A percentile compares a stretch with the other conserved stretches of the same genome.
Conservation (phyloP, 2,888 invertebrate genomes). For the Candidula unifasciata region DNA sequence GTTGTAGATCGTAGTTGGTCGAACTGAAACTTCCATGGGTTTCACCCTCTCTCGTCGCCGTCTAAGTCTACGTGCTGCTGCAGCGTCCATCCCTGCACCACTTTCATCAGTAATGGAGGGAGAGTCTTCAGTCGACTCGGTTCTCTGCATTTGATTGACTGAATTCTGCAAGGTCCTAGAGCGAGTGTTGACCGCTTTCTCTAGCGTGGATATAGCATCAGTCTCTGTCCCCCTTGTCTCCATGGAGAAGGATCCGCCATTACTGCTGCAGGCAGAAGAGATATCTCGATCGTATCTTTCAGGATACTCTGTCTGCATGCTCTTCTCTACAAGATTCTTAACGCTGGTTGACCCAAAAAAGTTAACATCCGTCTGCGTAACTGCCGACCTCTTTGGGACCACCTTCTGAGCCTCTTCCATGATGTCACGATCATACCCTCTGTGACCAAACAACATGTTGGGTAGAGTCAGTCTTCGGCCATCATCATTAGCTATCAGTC, state of each 20-base stretch:
- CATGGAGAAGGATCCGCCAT: conserved; percentile 46
- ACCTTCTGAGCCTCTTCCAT: conserved; percentile 21
- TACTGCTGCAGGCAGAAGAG: conserved; percentile 42
- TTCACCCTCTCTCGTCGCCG: conserved; percentile 66
- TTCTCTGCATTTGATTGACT: conserved; percentile 52
- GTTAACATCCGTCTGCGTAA: conserved; percentile 62
- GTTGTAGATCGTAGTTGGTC: conserved; percentile 63
- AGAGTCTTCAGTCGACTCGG: conserved; percentile 53
- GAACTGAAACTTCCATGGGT: conserved; percentile 68
- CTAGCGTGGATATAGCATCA: conserved; percentile 66
- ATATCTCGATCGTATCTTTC: conserved; percentile 51
- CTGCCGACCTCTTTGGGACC: conserved; percentile 51
- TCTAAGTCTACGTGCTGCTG: conserved; percentile 53
- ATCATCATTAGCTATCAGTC: neutral
- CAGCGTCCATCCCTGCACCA: conserved; percentile 43
- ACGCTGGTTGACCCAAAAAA: neutral
- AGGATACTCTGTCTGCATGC: conserved; percentile 44
- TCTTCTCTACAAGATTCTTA: conserved; percentile 16
- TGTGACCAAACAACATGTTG: conserved; percentile 49
- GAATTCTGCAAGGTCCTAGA: conserved; percentile 65
- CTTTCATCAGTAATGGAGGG: conserved; percentile 56
- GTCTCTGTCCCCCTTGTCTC: conserved; percentile 62
- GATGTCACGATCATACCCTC: conserved; percentile 27
- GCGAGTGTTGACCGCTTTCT: conserved; percentile 74
- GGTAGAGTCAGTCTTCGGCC: conserved; percentile 34